A percentile compares a stretch with the other conserved stretches of the same genome.
Conservation (phyloP, 1,140 invertebrate species). For the Listronotus bonariensis region DNA sequence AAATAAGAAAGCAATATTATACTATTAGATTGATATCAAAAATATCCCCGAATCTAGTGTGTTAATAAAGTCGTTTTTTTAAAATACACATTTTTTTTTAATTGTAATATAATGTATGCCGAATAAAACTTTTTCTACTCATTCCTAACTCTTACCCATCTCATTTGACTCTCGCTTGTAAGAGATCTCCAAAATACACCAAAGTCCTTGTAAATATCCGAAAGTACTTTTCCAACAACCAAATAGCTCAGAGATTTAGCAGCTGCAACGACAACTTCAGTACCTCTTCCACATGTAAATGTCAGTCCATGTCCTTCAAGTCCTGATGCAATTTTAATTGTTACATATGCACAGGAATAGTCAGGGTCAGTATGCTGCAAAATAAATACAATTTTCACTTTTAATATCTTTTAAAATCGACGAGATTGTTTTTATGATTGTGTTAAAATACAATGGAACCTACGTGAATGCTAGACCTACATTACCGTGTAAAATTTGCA, state of each 20-base stretch:
- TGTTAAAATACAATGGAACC: no score
- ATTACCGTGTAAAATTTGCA: no score
- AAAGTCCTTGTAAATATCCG: conserved; percentile 79
- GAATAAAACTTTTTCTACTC: no score
- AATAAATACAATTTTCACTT: background rate
- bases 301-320: conserved; percentile 78
- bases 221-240: conserved; percentile 66
- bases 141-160: conserved; percentile 85
- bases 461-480: no score
- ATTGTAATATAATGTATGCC: no score
- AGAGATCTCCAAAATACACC: conserved; percentile 77
- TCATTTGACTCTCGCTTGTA: conserved; percentile 84
- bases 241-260: conserved; percentile 71
- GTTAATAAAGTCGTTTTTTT: no score
- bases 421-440: no score
- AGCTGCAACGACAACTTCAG: conserved; percentile 79
- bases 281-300: conserved; percentile 85
- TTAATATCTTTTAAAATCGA: no score
- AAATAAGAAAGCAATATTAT: no score
- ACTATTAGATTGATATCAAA: no score
- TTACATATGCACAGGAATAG: conserved; percentile 90
- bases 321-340: conserved; percentile 67
- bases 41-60: no score
- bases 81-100: no score
- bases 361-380: conserved; percentile 83